Conservation (phyloP, 2,888 invertebrate genomes). For the Serrognathus titanus region DNA sequence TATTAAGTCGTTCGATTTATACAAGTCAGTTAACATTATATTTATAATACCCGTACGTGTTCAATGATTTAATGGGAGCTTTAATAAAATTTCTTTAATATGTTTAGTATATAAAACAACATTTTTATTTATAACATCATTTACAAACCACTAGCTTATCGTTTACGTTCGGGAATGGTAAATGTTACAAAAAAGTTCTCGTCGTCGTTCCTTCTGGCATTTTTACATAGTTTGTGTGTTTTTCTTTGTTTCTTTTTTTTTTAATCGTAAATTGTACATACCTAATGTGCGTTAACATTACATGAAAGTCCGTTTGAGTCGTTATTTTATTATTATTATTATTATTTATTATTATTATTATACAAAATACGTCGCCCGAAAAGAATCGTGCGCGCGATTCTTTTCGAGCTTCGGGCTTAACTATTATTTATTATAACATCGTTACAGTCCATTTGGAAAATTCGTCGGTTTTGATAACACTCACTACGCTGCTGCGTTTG, state of each 20-base stretch:
- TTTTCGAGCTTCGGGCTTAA: too few species aligned
- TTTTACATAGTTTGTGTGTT: constrained; percentile 22
- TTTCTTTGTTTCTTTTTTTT: constrained; percentile 16
- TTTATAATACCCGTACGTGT: constrained; percentile 48
- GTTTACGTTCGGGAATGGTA: constrained; percentile 40
- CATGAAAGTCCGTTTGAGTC: constrained; percentile 36
- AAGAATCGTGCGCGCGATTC: too few species aligned
- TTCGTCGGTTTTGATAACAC: too few species aligned
- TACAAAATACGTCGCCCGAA: too few species aligned
- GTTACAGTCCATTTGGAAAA: too few species aligned
- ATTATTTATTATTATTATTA: constrained; percentile 4
- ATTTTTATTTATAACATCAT: constrained; percentile 51
- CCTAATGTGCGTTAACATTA: constrained; percentile 42
- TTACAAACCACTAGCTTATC: constrained; percentile 45
- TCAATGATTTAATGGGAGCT: constrained; percentile 43
- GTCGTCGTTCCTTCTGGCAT: constrained; percentile 28
- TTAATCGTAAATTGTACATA: constrained; percentile 36
- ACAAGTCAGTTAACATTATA: constrained; percentile 45
- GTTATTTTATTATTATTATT: constrained; percentile 9
- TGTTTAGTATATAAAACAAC: constrained; percentile 50
- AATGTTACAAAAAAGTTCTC: constrained; percentile 43
- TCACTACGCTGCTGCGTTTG: too few species aligned
- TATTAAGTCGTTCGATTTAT: constrained; percentile 44
- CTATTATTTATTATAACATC: too few species aligned
- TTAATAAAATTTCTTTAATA: constrained; percentile 47